Conservation (phyloP, 2,888 invertebrate species). For the Pheosia tremula region DNA sequence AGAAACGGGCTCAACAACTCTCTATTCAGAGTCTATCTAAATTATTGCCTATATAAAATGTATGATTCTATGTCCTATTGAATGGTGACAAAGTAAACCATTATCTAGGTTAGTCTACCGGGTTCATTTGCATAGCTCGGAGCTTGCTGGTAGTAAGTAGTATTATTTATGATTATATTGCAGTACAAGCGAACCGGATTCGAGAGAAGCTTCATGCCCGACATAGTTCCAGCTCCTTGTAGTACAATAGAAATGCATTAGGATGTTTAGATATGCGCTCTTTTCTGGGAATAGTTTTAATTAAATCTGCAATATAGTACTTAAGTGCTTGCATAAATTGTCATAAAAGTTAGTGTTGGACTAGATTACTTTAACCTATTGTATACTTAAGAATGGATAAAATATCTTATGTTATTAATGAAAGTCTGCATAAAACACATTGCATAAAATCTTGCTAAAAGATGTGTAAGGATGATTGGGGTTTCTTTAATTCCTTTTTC, state of each 20-base stretch:
- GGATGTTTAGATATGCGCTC: background rate
- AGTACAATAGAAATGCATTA: conserved; percentile 1
- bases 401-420: no score
- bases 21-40: conserved; percentile 4
- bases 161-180: conserved; percentile 41
- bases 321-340: no score
- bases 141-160: conserved; percentile 34
- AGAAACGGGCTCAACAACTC: conserved; percentile 4
- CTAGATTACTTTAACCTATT: no score
- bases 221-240: background rate
- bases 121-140: conserved; percentile 32
- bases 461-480: no score
- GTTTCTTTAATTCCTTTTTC: no score
- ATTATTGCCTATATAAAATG: conserved; percentile 5
- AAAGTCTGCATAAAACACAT: no score
- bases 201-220: conserved; percentile 35
- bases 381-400: no score
- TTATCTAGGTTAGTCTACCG: conserved; percentile 33
- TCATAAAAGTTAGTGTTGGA: no score
- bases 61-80: conserved; percentile 5
- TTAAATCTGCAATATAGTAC: no score
- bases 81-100: conserved; percentile 20
- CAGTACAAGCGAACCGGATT: conserved; percentile 38
- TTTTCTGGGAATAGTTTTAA: background rate
- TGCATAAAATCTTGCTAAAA: no score